Percentiles rank a stretch among this genome's conserved stretches.
phyloP scores from a whole-genome alignment of 2,113 vertebrate genomes.

The Cryptoleucopteryx plumbea region DNA sequence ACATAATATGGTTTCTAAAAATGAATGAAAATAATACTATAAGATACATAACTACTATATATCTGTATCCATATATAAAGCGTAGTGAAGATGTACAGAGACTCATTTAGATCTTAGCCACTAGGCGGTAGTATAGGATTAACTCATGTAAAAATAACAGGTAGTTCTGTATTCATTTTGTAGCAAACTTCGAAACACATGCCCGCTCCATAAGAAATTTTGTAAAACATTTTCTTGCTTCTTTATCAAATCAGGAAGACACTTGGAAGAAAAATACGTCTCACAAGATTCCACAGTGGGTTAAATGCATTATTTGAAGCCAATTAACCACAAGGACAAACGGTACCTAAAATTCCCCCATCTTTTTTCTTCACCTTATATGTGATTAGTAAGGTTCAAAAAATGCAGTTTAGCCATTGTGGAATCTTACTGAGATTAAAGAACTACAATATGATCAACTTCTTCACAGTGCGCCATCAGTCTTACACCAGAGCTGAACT shows the following conservation, averaged over 20 bases:
- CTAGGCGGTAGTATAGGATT: slow-evolving; percentile 34
- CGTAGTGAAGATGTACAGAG: background rate
- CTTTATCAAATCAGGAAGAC: background rate
- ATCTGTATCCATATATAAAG: background rate
- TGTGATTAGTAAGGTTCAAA: background rate
- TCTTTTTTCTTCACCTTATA: background rate
- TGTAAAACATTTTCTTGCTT: background rate
- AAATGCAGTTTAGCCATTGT: background rate
- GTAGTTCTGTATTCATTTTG: background rate
- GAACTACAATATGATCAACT: background rate
- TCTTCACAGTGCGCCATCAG: background rate
- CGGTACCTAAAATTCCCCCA: rapidly evolving
- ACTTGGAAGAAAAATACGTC: background rate
- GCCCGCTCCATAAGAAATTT: background rate
- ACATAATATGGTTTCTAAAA: background rate
- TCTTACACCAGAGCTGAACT: background rate
- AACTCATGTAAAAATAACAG: background rate
- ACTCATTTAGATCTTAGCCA: background rate
- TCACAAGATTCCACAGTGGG: background rate
- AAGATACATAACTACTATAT: background rate
- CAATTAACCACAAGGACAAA: background rate
- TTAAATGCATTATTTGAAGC: background rate
- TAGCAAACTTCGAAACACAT: background rate
- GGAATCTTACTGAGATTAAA: background rate
- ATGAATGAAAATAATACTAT: background rate